A percentile compares a stretch with the other conserved stretches of the same genome.
Evolutionary conservation across 2,797 vertebrate genomes (phyloP).

Genomic region (Halcyon badia): DNA sequence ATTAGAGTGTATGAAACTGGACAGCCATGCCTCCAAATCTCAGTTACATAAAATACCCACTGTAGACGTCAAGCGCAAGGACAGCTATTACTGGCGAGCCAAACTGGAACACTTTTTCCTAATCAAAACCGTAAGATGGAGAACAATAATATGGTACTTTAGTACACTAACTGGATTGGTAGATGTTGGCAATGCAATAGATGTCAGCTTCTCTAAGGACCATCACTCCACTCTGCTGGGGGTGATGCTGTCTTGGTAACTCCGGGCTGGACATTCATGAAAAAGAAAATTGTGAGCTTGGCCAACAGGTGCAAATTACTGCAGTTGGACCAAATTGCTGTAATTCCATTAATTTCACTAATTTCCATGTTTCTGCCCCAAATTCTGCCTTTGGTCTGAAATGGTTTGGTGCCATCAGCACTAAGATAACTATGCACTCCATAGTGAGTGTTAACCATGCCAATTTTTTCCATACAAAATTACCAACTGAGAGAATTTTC

Average conservation of each 20-base stretch:
- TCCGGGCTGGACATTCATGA: neutral
- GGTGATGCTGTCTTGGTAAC: neutral
- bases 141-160: neutral
- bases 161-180: neutral
- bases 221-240: neutral
- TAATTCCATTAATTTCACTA: neutral
- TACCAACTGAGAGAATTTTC: neutral
- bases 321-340: neutral
- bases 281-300: neutral
- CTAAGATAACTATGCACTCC: neutral
- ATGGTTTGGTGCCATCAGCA: neutral
- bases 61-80: neutral
- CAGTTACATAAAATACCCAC: neutral
- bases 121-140: neutral
- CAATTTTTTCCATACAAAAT: neutral
- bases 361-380: neutral
- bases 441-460: neutral
- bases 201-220: neutral
- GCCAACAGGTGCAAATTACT: neutral
- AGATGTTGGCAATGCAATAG: neutral
- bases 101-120: neutral
- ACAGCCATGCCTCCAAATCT: neutral
- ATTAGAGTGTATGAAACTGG: neutral
- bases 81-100: neutral
- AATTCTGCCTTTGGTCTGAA: neutral